phyloP scores from a whole-genome alignment of 53 echinoderm and acorn worm genomes.

The Holothuria leucospilota region DNA sequence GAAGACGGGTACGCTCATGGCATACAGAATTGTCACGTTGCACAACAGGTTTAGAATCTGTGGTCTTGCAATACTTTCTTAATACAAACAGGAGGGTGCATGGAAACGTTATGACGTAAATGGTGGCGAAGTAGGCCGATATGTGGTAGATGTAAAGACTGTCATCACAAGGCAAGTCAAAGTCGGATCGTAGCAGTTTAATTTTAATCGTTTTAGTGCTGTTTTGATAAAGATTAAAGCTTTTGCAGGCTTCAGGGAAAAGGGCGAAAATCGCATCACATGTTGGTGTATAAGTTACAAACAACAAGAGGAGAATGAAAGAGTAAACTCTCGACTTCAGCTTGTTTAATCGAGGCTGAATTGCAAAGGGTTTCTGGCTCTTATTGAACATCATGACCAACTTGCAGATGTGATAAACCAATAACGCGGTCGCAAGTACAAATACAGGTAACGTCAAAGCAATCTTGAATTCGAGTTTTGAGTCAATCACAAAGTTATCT shows the following conservation, averaged over 20 bases:
- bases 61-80: background rate
- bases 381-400: too few relatives aligned
- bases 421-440: background rate
- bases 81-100: background rate
- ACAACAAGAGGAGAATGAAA: background rate
- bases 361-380: too few relatives aligned
- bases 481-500: background rate
- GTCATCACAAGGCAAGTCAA: background rate
- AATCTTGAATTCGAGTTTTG: background rate
- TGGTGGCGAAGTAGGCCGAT: background rate
- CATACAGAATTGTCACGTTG: background rate
- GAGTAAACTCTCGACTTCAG: background rate
- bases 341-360: background rate
- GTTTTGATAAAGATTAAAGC: background rate
- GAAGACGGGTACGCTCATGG: too few relatives aligned
- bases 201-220: conserved; percentile 1
- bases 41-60: background rate
- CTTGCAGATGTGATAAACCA: too few relatives aligned
- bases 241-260: conserved; percentile 8
- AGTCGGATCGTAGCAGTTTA: conserved; percentile 6
- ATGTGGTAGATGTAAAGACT: background rate
- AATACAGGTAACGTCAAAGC: background rate
- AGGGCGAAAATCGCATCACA: conserved; percentile 16
- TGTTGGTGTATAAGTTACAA: conserved; percentile 30
- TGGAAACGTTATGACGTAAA: conserved; percentile 9